phyloP scores from a whole-genome alignment of 2,888 invertebrate species.

The Luperina nickerlii region DNA sequence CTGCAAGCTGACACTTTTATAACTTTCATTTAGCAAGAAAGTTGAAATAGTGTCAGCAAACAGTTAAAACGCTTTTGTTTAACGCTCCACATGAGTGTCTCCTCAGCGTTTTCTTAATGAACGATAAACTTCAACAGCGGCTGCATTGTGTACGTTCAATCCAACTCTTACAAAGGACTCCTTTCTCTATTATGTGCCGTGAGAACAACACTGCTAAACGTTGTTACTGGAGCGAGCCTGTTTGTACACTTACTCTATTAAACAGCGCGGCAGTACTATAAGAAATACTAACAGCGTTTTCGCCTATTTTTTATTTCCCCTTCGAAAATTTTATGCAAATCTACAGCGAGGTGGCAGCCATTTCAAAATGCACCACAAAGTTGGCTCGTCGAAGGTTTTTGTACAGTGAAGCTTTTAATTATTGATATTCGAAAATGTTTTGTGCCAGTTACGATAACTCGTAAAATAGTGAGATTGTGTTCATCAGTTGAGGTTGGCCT shows the following conservation, averaged over 20 bases:
- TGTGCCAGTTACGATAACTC: conserved; percentile 35
- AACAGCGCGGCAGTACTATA: background rate
- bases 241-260: conserved; percentile 17
- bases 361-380: conserved; percentile 14
- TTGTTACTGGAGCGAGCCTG: conserved; percentile 10
- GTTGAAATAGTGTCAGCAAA: conserved; percentile 3
- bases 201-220: conserved; percentile 29
- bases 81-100: conserved; percentile 7
- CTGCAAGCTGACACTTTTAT: background rate
- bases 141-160: conserved; percentile 23
- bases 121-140: conserved; percentile 18
- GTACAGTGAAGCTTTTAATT: conserved; percentile 72
- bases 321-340: conserved; percentile 25
- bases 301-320: background rate
- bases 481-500: background rate
- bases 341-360: conserved; percentile 22
- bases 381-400: conserved; percentile 54
- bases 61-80: conserved; percentile 13
- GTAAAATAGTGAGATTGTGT: conserved; percentile 18
- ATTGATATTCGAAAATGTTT: conserved; percentile 65
- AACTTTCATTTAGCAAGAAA: background rate
- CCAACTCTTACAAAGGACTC: conserved; percentile 3
- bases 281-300: conserved; percentile 13
- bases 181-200: background rate
- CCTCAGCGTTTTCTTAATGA: conserved; percentile 16